Evolutionary conservation across 2,113 vertebrate genomes (phyloP).

Genomic region (Corythaeola cristata): DNA sequence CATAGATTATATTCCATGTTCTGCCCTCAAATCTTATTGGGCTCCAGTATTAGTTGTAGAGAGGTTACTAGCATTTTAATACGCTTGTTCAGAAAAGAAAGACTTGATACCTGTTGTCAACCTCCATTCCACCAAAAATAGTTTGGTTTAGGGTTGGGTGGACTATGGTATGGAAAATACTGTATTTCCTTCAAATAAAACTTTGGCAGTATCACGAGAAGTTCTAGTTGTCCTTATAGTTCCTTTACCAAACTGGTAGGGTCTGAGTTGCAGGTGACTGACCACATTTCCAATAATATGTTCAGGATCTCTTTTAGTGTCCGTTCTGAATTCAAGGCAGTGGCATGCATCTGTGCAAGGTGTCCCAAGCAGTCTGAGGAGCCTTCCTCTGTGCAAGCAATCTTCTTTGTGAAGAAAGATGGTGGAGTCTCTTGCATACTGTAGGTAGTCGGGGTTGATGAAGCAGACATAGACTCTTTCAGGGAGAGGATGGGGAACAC

Average conservation of each 20-base stretch:
- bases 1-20: not conserved
- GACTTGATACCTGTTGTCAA: not conserved
- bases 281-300: conserved; percentile 13
- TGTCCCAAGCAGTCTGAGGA: conserved; percentile 32
- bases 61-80: not conserved
- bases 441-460: conserved; percentile 42
- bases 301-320: conserved; percentile 33
- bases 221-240: not conserved
- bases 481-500: conserved; percentile 64
- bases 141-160: not conserved
- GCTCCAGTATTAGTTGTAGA: not conserved
- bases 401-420: conserved; percentile 54
- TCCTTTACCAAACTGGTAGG: conserved; percentile 20
- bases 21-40: not conserved
- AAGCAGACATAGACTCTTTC: conserved; percentile 61
- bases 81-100: not conserved
- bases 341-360: conserved; percentile 44
- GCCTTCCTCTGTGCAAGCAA: conserved; percentile 24
- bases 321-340: conserved; percentile 41
- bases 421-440: conserved; percentile 22
- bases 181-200: not conserved
- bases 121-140: not conserved
- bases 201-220: not conserved
- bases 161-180: not conserved
- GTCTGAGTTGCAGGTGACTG: conserved; percentile 26